Evolutionary conservation across 2,113 vertebrate species (phyloP).

Genomic region (Chionis minor): DNA sequence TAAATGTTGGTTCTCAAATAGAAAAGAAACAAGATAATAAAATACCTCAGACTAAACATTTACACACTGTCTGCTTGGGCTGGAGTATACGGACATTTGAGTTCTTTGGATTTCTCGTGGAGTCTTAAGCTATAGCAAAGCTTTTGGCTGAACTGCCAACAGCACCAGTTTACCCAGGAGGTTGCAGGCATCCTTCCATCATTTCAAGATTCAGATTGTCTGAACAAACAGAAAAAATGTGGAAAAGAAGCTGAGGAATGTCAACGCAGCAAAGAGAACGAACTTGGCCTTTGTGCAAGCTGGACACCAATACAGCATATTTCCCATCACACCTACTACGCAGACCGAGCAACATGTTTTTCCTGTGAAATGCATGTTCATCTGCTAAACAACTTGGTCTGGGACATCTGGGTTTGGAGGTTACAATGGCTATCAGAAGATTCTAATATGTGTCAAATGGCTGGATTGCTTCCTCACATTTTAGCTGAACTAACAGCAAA

Average conservation of each 20-base stretch:
- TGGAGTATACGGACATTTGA: neutral
- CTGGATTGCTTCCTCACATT: neutral
- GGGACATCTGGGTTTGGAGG: conserved; percentile 11
- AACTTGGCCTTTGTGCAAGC: neutral
- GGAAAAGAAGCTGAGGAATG: conserved; percentile 69
- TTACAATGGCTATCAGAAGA: conserved; percentile 5
- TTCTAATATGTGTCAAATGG: neutral
- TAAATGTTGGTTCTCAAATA: conserved; percentile 50
- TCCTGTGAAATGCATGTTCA: neutral
- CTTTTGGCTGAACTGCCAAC: conserved; percentile 35
- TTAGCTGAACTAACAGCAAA: conserved; percentile 26
- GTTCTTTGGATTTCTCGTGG: conserved; percentile 55
- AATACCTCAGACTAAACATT: conserved; percentile 77
- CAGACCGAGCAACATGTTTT: neutral
- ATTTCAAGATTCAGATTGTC: conserved; percentile 56
- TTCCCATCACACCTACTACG: conserved; percentile 39
- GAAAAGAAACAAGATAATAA: conserved; percentile 64
- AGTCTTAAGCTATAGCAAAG: conserved; percentile 35
- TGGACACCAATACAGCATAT: neutral
- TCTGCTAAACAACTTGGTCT: neutral
- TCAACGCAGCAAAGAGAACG: neutral
- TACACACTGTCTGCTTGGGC: conserved; percentile 63
- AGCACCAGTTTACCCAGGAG: conserved; percentile 41
- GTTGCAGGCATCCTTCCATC: conserved; percentile 54
- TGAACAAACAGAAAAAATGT: conserved; percentile 69